Evolutionary conservation across 2,113 vertebrate genomes (phyloP).

Genomic region (Colaptes auratus): DNA sequence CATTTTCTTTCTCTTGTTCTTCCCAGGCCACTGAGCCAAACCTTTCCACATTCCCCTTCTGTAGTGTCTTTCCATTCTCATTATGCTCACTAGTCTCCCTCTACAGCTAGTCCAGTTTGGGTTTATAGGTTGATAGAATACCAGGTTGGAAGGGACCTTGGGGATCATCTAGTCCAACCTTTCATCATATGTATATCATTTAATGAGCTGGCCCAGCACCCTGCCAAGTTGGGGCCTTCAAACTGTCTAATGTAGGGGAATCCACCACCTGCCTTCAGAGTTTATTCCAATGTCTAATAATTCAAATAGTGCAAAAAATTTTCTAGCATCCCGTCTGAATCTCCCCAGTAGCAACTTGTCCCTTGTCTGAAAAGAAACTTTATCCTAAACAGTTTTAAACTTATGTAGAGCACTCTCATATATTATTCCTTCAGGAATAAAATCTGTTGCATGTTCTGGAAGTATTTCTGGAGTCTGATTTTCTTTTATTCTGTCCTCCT

Average conservation of each 20-base stretch:
- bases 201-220: too few relatives aligned
- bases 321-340: too few relatives aligned
- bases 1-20: not conserved
- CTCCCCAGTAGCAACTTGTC: not conserved
- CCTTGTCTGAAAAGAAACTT: not conserved
- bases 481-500: not conserved
- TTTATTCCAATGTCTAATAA: too few relatives aligned
- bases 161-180: too few relatives aligned
- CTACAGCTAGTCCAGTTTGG: not conserved
- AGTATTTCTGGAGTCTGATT: not conserved
- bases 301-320: too few relatives aligned
- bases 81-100: not conserved
- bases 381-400: not conserved
- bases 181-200: too few relatives aligned
- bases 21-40: not conserved
- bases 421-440: not conserved
- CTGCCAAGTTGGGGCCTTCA: too few relatives aligned
- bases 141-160: too few relatives aligned
- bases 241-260: too few relatives aligned
- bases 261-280: too few relatives aligned
- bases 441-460: not conserved
- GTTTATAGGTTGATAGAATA: not conserved
- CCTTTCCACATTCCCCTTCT: not conserved
- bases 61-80: not conserved
- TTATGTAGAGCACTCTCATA: not conserved